A percentile compares a stretch with the other conserved stretches of the same genome.
phyloP scores from a whole-genome alignment of 2,113 vertebrate genomes.

The Scolopax mira region DNA sequence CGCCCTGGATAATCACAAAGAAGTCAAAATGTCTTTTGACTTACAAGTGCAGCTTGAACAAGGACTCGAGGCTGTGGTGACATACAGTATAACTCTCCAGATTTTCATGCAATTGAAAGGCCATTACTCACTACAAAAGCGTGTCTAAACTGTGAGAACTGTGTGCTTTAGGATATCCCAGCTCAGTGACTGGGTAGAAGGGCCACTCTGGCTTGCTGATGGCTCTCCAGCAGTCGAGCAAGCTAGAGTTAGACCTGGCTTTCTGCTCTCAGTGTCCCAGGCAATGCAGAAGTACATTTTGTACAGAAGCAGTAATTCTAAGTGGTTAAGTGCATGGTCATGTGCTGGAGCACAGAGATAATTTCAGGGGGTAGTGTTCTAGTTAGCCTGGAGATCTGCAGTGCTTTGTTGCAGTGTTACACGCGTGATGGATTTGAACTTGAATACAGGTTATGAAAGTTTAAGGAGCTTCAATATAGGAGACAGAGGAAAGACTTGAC shows the following conservation, averaged over 20 bases:
- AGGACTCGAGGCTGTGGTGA: background rate
- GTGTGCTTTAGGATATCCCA: background rate
- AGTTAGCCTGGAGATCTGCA: background rate
- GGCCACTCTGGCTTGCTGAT: background rate
- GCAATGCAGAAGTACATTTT: background rate
- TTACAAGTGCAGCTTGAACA: background rate
- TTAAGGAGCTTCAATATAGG: background rate
- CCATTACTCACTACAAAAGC: background rate
- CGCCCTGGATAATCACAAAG: background rate
- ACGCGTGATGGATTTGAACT: background rate
- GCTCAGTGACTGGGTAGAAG: background rate
- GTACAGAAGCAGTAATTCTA: background rate
- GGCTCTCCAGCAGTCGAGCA: accelerated
- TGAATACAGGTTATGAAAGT: background rate
- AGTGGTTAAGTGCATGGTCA: accelerated
- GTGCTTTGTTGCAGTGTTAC: background rate
- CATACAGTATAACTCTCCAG: background rate
- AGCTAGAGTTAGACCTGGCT: background rate
- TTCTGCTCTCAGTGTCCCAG: background rate
- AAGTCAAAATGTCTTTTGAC: background rate
- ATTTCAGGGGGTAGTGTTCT: background rate
- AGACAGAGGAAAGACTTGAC: background rate
- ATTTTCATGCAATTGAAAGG: background rate
- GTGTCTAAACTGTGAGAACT: background rate
- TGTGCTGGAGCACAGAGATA: background rate